Conservation (phyloP, 2,113 vertebrate species). For the Eurypyga helias region DNA sequence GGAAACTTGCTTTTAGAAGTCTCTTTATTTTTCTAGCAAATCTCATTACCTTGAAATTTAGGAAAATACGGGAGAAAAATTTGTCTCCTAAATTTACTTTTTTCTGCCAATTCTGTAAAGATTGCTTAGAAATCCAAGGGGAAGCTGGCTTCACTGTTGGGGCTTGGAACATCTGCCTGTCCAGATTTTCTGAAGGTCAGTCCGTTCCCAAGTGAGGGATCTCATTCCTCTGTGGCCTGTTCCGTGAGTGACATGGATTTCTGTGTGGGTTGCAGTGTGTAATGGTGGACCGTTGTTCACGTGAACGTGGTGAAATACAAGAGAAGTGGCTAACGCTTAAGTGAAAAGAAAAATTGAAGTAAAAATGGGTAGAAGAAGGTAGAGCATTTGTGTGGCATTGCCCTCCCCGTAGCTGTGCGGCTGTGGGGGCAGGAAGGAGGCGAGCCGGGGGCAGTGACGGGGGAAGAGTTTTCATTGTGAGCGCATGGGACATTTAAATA, state of each 20-base stretch:
- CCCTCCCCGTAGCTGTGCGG: neutral
- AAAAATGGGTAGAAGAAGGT: neutral
- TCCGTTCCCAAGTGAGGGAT: neutral
- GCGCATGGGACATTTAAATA: neutral
- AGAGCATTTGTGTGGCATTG: neutral
- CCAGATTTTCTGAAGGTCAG: neutral
- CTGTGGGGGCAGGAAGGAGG: neutral
- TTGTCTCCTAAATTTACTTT: neutral
- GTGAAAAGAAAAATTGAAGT: neutral
- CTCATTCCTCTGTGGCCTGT: neutral
- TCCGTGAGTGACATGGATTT: neutral
- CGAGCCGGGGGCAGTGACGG: neutral
- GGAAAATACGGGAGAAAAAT: neutral
- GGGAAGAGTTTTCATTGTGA: slow-evolving; percentile 4
- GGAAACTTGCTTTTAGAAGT: neutral
- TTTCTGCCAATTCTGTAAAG: neutral
- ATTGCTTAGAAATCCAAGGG: neutral
- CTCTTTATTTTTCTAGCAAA: neutral
- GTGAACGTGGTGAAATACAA: neutral
- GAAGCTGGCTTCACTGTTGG: neutral
- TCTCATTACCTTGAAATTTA: neutral
- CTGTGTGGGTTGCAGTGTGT: neutral
- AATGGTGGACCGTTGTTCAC: neutral
- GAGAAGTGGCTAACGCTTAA: neutral
- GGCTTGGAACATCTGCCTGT: neutral